Conservation (phyloP, 2,797 vertebrate genomes). For the Caiman crocodilus region DNA sequence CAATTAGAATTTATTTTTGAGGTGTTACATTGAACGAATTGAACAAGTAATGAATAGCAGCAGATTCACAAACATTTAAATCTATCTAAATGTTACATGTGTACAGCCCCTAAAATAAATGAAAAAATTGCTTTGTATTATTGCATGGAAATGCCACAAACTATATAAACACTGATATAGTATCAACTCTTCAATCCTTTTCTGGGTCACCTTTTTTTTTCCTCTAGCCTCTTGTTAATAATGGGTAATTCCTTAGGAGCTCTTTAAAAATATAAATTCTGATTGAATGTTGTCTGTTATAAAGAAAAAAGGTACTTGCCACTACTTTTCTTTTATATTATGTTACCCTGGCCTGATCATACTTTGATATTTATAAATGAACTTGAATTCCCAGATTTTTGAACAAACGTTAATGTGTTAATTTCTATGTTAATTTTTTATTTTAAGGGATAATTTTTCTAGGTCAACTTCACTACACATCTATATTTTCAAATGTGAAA, state of each 20-base stretch:
- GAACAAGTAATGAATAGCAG: background rate
- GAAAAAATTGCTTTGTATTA: background rate
- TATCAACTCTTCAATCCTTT: background rate
- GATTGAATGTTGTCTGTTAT: no score
- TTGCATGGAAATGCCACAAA: background rate
- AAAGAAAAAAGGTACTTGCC: no score
- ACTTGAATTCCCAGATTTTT: background rate
- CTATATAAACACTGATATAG: background rate
- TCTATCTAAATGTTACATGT: no score
- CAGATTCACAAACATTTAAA: background rate
- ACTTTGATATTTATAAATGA: background rate
- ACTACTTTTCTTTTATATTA: no score
- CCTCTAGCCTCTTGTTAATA: background rate
- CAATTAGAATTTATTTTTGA: background rate
- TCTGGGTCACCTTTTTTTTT: background rate
- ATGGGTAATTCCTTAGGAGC: background rate
- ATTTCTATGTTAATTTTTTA: background rate
- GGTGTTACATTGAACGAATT: background rate
- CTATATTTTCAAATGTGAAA: background rate
- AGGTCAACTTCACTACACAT: background rate
- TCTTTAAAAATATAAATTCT: no score
- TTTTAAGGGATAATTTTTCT: background rate
- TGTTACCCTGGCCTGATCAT: no score
- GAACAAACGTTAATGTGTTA: background rate
- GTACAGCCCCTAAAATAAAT: no score